These are phyloP conservation scores for Catharus fuscescens DNA, from an alignment of 2,113 vertebrate genomes.

Conservation along the genomic window DNA sequence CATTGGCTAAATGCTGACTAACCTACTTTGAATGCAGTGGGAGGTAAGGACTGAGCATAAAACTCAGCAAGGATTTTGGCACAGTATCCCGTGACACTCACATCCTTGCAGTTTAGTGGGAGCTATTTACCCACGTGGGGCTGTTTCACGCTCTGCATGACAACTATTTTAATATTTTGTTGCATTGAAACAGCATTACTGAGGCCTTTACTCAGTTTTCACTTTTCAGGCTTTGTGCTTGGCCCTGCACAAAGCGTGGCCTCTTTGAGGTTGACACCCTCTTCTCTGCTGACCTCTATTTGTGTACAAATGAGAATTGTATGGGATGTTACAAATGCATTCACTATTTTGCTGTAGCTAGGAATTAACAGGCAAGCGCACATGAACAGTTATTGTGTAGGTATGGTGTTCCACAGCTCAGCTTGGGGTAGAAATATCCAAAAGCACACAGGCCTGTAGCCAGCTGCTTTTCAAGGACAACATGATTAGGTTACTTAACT, in stretches of 20 bases:
- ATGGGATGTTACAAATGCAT: neutral
- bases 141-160: neutral
- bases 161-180: neutral
- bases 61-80: neutral
- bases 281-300: neutral
- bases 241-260: neutral
- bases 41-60: neutral
- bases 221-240: neutral
- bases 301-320: neutral
- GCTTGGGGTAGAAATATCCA: neutral
- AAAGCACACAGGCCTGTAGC: neutral
- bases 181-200: neutral
- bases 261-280: accelerated
- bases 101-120: neutral
- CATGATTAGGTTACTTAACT: neutral
- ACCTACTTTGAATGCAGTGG: conserved; percentile 24
- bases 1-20: conserved; percentile 9
- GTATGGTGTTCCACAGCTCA: neutral
- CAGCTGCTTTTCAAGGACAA: neutral
- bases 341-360: conserved; percentile 32
- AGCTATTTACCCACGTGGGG: neutral
- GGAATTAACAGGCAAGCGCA: conserved; percentile 70
- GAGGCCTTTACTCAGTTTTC: neutral
- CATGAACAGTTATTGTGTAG: conserved; percentile 1
- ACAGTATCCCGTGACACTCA: neutral